These are phyloP conservation scores for Diuraphis noxia DNA, from an alignment of 1,140 invertebrate species.

Conservation along the genomic window DNA sequence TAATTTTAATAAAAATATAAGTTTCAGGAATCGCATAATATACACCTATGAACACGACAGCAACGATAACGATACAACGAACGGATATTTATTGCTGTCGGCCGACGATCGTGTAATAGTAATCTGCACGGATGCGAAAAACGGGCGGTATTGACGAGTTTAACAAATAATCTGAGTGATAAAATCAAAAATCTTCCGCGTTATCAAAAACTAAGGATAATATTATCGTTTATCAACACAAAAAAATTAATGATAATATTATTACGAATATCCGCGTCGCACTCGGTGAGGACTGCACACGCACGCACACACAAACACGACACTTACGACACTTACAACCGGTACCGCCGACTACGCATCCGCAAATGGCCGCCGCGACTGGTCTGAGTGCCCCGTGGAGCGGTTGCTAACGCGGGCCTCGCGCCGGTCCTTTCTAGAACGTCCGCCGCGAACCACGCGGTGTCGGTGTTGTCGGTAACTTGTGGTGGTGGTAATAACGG, in stretches of 20 bases:
- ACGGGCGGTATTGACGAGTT: neutral
- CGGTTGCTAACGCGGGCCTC: neutral
- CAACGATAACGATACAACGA: neutral
- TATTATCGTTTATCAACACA: neutral
- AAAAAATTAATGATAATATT: neutral
- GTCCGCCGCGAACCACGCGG: constrained; percentile 12
- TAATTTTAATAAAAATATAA: neutral
- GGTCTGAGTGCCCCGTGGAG: neutral
- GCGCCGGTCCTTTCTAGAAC: neutral
- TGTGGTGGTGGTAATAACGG: neutral
- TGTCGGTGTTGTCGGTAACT: neutral
- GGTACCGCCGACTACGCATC: constrained; percentile 33
- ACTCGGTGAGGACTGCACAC: neutral
- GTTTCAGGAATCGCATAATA: neutral
- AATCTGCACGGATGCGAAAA: neutral
- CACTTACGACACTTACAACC: constrained; percentile 6
- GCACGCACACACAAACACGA: neutral
- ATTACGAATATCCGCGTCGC: neutral
- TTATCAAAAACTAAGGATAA: neutral
- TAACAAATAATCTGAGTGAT: neutral
- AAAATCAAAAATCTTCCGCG: neutral
- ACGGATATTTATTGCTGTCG: neutral
- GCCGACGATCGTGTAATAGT: neutral
- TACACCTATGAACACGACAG: neutral
- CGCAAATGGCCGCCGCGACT: constrained; percentile 48